Conservation (phyloP, 53 echinoderm and acorn worm genomes). For the Hippasteria phrygiana region DNA sequence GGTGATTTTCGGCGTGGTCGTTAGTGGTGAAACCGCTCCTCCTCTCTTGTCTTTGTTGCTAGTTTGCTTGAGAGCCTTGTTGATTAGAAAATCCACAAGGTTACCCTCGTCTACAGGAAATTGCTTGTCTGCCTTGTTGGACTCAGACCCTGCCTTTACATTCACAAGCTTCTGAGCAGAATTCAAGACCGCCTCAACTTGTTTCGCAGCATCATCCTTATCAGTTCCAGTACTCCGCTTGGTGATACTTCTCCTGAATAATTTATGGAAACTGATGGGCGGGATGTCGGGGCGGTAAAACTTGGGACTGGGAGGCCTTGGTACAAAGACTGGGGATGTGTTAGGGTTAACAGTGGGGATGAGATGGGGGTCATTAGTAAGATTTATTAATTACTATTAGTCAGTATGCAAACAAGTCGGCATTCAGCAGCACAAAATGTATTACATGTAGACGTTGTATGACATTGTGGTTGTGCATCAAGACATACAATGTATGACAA, state of each 20-base stretch:
- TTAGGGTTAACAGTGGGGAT: constrained; percentile 33
- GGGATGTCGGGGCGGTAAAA: constrained; percentile 27
- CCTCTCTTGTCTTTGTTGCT: neutral
- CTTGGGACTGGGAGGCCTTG: constrained; percentile 31
- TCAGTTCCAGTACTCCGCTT: neutral
- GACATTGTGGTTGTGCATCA: too few species aligned
- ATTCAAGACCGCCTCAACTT: neutral
- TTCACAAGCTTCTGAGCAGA: neutral
- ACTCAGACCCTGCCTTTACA: too few species aligned
- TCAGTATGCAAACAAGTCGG: neutral
- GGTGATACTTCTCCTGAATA: constrained; percentile 47
- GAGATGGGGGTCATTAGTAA: constrained; percentile 20
- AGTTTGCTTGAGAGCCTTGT: neutral
- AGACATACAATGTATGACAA: too few species aligned
- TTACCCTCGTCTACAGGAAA: neutral
- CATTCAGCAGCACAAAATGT: neutral
- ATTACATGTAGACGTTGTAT: too few species aligned
- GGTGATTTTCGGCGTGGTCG: neutral
- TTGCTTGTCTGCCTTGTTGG: neutral
- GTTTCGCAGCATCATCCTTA: neutral
- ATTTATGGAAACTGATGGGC: constrained; percentile 23
- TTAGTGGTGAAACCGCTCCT: neutral
- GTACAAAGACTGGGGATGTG: constrained; percentile 8
- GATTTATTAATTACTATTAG: neutral
- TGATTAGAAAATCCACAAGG: neutral